Evolutionary conservation across 2,888 invertebrate genomes (phyloP).

Genomic region (Sphecodes monilicornis): DNA sequence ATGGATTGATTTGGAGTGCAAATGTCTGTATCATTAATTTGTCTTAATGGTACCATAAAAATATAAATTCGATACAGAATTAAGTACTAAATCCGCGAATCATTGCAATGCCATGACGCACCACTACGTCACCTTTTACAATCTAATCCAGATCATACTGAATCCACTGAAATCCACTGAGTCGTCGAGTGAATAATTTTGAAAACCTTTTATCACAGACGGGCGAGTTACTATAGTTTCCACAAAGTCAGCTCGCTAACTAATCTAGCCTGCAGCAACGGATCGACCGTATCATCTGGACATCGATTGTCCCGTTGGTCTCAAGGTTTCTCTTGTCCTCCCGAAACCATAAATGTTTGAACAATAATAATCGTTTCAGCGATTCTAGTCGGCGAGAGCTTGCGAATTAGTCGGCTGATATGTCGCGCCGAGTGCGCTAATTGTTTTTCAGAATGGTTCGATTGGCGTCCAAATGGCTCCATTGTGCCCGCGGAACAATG

Average conservation of each 20-base stretch:
- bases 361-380: neutral
- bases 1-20: too few species aligned
- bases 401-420: slow-evolving; percentile 24
- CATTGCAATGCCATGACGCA: neutral
- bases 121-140: neutral
- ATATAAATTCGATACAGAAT: neutral
- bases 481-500: slow-evolving; percentile 50
- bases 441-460: slow-evolving; percentile 45
- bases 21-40: too few species aligned
- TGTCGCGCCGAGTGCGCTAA: slow-evolving; percentile 41
- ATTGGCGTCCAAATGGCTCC: slow-evolving; percentile 43
- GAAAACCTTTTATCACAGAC: too few species aligned
- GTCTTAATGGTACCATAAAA: neutral
- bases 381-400: neutral
- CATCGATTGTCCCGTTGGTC: neutral
- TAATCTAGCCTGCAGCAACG: neutral
- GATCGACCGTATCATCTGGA: neutral
- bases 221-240: neutral
- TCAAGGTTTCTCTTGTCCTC: neutral
- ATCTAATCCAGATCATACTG: neutral
- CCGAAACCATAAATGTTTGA: neutral
- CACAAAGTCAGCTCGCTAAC: neutral
- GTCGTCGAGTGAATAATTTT: too few species aligned
- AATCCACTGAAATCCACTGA: too few species aligned
- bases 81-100: neutral